Conservation (phyloP, 2,113 vertebrate species). For the Suricata suricatta region DNA sequence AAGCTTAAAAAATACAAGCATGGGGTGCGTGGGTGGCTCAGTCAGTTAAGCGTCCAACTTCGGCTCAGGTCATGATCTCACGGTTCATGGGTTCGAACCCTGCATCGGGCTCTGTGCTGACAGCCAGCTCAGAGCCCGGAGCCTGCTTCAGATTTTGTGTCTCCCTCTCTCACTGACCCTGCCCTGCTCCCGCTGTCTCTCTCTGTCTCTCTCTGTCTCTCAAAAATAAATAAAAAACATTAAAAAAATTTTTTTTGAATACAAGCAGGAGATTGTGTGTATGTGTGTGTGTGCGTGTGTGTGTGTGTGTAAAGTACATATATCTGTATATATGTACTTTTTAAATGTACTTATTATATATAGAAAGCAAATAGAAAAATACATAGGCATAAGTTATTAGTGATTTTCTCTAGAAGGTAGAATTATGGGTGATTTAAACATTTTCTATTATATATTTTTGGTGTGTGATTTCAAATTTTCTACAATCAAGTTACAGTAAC, state of each 20-base stretch:
- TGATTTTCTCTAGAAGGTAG: background rate
- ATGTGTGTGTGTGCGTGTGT: background rate
- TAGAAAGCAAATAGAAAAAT: constrained; percentile 19
- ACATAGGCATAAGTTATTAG: background rate
- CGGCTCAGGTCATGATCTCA: too few species aligned
- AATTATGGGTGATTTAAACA: background rate
- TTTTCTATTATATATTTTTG: background rate
- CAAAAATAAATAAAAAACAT: too few species aligned
- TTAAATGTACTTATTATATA: background rate
- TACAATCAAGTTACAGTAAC: background rate
- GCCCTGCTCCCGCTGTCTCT: too few species aligned
- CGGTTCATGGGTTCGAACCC: too few species aligned
- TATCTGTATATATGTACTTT: background rate
- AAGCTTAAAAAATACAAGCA: background rate
- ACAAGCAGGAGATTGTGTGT: background rate
- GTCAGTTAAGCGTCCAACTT: too few species aligned
- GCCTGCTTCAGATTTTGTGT: too few species aligned
- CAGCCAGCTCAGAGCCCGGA: too few species aligned
- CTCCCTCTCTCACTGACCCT: too few species aligned
- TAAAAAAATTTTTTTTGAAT: background rate
- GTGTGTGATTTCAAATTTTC: background rate
- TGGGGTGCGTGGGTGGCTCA: too few species aligned
- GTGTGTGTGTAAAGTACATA: too few species aligned
- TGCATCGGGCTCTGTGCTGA: too few species aligned
- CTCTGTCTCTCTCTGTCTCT: too few species aligned